A percentile compares a stretch with the other conserved stretches of the same genome.
These are phyloP conservation scores for Apogon talboti DNA, from an alignment of 2,797 vertebrate species.

Conservation along the genomic window DNA sequence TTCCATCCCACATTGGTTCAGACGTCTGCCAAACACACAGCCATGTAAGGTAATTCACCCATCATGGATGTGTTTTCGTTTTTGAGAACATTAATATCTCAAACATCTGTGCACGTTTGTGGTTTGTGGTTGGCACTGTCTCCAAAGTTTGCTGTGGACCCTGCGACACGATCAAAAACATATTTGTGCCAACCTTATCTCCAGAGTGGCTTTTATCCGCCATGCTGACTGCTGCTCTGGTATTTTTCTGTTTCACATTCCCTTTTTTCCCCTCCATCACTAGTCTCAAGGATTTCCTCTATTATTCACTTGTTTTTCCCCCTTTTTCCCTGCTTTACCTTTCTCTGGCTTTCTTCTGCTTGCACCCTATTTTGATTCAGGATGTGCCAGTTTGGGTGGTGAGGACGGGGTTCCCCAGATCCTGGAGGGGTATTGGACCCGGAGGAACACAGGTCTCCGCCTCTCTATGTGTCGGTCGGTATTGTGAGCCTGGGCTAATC, in stretches of 20 bases:
- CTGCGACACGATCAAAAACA: constrained; percentile 72
- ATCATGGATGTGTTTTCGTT: constrained; percentile 55
- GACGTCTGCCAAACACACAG: constrained; percentile 61
- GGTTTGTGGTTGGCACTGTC: constrained; percentile 69
- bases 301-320: constrained; percentile 62
- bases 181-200: constrained; percentile 81
- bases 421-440: constrained; percentile 70
- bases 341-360: constrained; percentile 63
- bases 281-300: constrained; percentile 71
- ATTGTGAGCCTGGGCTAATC: constrained; percentile 85
- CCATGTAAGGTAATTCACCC: constrained; percentile 70
- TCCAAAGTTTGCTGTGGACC: constrained; percentile 67
- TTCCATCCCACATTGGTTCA: constrained; percentile 49
- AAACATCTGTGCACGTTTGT: constrained; percentile 72
- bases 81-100: constrained; percentile 72
- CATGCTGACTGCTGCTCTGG: constrained; percentile 81
- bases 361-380: constrained; percentile 79
- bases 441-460: constrained; percentile 73
- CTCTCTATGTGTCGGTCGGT: constrained; percentile 70
- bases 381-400: constrained; percentile 80
- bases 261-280: constrained; percentile 59
- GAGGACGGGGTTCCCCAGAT: constrained; percentile 70
- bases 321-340: constrained; percentile 36
- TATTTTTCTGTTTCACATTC: constrained; percentile 80
- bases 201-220: constrained; percentile 74